Conservation (phyloP, 2,113 vertebrate species). For the Heterocephalus glaber region DNA sequence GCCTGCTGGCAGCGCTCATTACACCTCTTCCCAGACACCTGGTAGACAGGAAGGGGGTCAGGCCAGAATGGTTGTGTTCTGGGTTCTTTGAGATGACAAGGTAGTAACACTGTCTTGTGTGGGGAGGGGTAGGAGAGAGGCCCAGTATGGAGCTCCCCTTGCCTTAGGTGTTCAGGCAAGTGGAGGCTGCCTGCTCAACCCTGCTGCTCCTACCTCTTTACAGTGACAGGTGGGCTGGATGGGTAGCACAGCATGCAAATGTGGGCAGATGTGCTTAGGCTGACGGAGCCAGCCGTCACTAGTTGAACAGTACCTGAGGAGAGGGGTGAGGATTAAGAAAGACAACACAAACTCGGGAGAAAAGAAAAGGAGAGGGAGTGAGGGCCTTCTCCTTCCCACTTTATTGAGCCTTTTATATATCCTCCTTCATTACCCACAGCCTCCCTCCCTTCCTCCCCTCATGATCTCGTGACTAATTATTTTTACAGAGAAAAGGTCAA, state of each 20-base stretch:
- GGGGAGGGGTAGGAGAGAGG: background rate
- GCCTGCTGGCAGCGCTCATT: fast-evolving
- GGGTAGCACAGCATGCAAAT: constrained; percentile 7
- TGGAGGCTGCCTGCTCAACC: background rate
- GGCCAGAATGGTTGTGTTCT: background rate
- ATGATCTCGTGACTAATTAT: too few relatives aligned
- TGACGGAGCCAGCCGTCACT: too few relatives aligned
- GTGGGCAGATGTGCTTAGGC: constrained; percentile 36
- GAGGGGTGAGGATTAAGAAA: too few relatives aligned
- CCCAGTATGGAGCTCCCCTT: background rate
- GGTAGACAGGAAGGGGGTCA: background rate
- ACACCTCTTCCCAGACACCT: background rate
- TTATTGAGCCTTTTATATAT: too few relatives aligned
- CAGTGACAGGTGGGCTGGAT: constrained; percentile 16
- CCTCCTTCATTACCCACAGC: too few relatives aligned
- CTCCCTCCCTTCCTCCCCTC: too few relatives aligned
- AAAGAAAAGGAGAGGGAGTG: too few relatives aligned
- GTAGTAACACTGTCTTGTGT: background rate
- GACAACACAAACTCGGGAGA: too few relatives aligned
- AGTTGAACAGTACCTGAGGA: too few relatives aligned
- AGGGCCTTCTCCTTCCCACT: too few relatives aligned
- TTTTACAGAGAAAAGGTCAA: too few relatives aligned
- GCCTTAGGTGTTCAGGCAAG: background rate
- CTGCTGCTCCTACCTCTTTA: background rate
- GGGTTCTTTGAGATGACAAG: background rate